These are phyloP conservation scores for Arion vulgaris DNA, from an alignment of 1,140 invertebrate genomes.

Conservation along the genomic window DNA sequence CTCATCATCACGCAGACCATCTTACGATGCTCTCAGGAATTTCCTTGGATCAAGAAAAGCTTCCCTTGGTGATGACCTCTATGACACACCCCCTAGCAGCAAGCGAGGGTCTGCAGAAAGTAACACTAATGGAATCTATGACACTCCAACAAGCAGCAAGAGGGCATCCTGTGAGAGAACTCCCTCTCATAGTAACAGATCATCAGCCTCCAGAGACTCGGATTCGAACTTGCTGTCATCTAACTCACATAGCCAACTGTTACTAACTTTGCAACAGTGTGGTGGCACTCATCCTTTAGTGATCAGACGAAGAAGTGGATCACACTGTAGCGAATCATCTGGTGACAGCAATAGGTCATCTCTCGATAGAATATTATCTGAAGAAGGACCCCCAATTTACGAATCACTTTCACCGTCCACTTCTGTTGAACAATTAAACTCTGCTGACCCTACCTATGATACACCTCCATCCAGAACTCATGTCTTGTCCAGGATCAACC, in stretches of 20 bases:
- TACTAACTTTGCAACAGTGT: constrained; percentile 36
- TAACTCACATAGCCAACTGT: not conserved
- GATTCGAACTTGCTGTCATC: constrained; percentile 1
- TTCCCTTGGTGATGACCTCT: constrained; percentile 39
- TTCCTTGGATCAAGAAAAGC: constrained; percentile 7
- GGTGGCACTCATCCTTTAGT: not conserved
- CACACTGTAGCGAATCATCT: constrained; percentile 34
- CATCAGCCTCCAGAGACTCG: constrained; percentile 28
- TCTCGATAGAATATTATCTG: constrained; percentile 41
- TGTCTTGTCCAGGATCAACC: constrained; percentile 35
- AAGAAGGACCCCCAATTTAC: constrained; percentile 39
- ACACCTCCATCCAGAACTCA: constrained; percentile 30
- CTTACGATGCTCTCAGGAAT: not conserved
- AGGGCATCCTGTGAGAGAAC: constrained; percentile 41
- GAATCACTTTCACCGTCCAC: constrained; percentile 27
- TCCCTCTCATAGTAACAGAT: constrained; percentile 42
- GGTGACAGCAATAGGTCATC: constrained; percentile 42
- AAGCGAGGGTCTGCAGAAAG: constrained; percentile 43
- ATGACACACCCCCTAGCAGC: constrained; percentile 55
- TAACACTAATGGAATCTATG: constrained; percentile 45
- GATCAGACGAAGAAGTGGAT: constrained; percentile 4
- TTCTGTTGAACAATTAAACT: constrained; percentile 10
- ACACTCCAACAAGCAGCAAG: constrained; percentile 55
- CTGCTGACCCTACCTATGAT: constrained; percentile 52
- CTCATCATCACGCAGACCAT: constrained; percentile 24